Base-by-base conservation (phyloP, 2,797 vertebrate genomes). In the Forpus xanthops region DNA sequence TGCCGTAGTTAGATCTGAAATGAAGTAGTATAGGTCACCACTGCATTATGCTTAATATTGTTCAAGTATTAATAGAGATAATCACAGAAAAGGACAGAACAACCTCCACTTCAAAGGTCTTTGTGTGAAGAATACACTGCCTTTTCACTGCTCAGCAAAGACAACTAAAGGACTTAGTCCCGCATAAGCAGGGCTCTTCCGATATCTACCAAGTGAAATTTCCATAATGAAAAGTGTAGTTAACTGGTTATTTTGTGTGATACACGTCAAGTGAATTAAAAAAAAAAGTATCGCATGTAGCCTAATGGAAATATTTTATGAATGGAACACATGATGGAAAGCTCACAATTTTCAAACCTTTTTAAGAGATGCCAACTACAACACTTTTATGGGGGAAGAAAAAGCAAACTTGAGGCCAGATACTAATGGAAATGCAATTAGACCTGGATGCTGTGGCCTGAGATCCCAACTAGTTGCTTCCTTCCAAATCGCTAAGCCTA, bases 181-280 rank as follows among this genome's bases (percentile, higher is more conserved):
- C 31, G 14, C 12, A 7, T 33, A 41, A 79, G 52, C 1, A 71
- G 11, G 28, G 15, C 13, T 52, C 28, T 78, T 47, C 47, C 4
- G 2, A 3, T 7, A 56, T 2, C 35, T 65, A 50, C 35, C 44
- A 52, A 72, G 9, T 21, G n/a, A 55, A 61, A 73, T 12, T 28
- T 56, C 44, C 23, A 5, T 9, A 28, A 66, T 19, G 15, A 77
- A 78, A 64, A 78, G 13, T 9, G 41, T 0, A 35, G 27, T 45
- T 42, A 74, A 28, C 7, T 56, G 15, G 3, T 62, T 71, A 71
- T 39, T 62, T 45, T 50, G 11, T 9, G 17, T 1, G 1, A 44
- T 2, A 60, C 1, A 1, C 35, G 8, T 33, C 49, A 52, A 8
- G 3, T 12, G 28, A 37, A 52, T 21, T 30, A 5, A 2, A 23